Evolutionary conservation across 2,888 invertebrate genomes (phyloP).

Genomic region (Sarcophaga rosellei): DNA sequence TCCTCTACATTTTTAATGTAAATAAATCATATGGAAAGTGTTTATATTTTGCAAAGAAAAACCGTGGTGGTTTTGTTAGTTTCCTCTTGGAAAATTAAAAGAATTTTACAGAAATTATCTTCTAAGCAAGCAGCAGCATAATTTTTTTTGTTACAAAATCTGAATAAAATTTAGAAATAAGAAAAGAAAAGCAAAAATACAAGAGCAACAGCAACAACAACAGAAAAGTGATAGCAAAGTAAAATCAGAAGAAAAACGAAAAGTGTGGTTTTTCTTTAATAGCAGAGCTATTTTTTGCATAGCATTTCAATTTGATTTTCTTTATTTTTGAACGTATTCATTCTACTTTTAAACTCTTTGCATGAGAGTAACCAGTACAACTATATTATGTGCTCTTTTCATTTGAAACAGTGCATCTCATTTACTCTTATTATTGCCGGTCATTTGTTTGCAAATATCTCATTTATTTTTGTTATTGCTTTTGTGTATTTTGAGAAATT

Average conservation of each 20-base stretch:
- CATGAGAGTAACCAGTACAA: constrained; percentile 52
- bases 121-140: not conserved
- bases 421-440: constrained; percentile 60
- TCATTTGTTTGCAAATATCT: constrained; percentile 62
- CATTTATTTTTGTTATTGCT: constrained; percentile 23
- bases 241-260: constrained; percentile 54
- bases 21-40: constrained; percentile 39
- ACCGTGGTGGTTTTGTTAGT: constrained; percentile 45
- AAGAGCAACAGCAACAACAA: constrained; percentile 9
- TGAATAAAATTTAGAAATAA: constrained; percentile 52
- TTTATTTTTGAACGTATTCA: constrained; percentile 8
- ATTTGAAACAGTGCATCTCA: constrained; percentile 45
- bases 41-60: constrained; percentile 50
- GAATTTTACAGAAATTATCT: constrained; percentile 25
- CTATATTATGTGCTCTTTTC: constrained; percentile 29
- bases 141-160: constrained; percentile 61
- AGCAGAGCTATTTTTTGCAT: constrained; percentile 43
- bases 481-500: constrained; percentile 12
- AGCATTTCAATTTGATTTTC: constrained; percentile 24
- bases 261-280: constrained; percentile 65
- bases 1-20: not conserved
- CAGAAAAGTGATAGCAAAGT: constrained; percentile 61
- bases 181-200: not conserved
- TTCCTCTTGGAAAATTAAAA: not conserved
- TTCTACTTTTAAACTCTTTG: constrained; percentile 25